A percentile compares a stretch with the other conserved stretches of the same genome.
Evolutionary conservation across 2,113 vertebrate species (phyloP).

Genomic region (Prochilodus magdalenae): DNA sequence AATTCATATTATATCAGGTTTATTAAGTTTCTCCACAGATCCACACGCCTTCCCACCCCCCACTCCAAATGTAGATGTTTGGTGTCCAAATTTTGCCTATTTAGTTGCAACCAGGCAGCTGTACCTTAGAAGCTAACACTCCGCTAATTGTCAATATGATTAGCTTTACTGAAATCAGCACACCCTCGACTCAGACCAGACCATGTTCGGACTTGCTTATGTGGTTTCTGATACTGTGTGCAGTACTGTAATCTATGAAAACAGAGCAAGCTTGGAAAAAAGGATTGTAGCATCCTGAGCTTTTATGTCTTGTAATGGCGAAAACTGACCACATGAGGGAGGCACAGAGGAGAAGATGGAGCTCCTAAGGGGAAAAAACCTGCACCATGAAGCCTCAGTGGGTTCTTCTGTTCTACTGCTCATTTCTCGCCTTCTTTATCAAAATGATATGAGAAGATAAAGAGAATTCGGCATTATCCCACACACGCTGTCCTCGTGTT

Average conservation of each 20-base stretch:
- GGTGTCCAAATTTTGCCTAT: neutral
- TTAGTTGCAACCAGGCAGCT: too few relatives aligned
- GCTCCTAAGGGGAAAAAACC: neutral
- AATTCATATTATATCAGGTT: too few relatives aligned
- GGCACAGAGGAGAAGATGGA: slow-evolving; percentile 69
- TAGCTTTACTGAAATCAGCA: neutral
- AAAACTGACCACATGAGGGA: slow-evolving; percentile 68
- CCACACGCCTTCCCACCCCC: neutral
- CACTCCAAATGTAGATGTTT: neutral
- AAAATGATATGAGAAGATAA: neutral
- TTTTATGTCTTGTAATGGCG: slow-evolving; percentile 25
- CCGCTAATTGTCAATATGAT: neutral
- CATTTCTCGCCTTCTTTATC: neutral
- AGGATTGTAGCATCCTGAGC: too few relatives aligned
- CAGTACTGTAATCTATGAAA: too few relatives aligned
- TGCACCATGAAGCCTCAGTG: slow-evolving; percentile 5
- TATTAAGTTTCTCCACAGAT: neutral
- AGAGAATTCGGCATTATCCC: neutral
- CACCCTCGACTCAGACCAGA: too few relatives aligned
- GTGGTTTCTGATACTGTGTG: too few relatives aligned
- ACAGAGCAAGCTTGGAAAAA: too few relatives aligned
- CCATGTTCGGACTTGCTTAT: too few relatives aligned
- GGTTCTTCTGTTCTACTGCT: neutral
- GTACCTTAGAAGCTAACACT: too few relatives aligned
- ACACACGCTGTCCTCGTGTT: neutral